Evolutionary conservation across 2,888 invertebrate species (phyloP), one percentile per base, ranked within the genome.

Genomic region (Theretra japonica): DNA sequence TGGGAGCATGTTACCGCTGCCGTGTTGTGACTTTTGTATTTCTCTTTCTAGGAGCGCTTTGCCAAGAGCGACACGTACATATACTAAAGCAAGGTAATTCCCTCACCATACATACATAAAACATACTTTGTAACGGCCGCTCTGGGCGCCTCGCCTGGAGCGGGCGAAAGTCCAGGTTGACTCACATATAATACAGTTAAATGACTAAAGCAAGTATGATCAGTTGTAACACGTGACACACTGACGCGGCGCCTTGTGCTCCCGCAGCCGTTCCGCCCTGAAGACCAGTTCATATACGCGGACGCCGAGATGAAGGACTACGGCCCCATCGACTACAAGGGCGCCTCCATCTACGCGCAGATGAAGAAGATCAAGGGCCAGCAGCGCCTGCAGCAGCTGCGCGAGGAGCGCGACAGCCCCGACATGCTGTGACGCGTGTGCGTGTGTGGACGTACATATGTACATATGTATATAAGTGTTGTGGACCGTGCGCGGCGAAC

Each of bases 271-370:
- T 96, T 96, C 94, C 96, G 95, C 91, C 96, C 97, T 77, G 96
- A 97, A 85, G 98, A 98, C 92, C 90, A 91, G 80, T 95, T 98
- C 91, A 97, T 97, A 86, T 98, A 98, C 91, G 98, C 98, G 75
- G 98, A 98, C 90, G 97, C 98, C 82, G 98, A 98, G 90, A 96
- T 97, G 91, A 96, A 97, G 86, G 97, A 97, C 83, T 98, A 98
- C 90, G 98, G 98, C 79, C 98, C 98, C 68, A 98, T 98, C 88
- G 97, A 98, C 94, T 98, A 98, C 94, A 98, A 98, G 88, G 97
- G 97, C 75, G 98, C 98, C 73, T 98, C 98, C 56, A 96, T 98
- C 82, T 96, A 97, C 91, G 97, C 97, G 74, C 96, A 96, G 81
- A 96, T 96, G 94, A 96, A 96, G 88, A 96, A 96, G 86, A 94